A percentile compares a stretch with the other conserved stretches of the same genome.
phyloP scores from a whole-genome alignment of 1,140 invertebrate genomes.

The Drosophila saltans region DNA sequence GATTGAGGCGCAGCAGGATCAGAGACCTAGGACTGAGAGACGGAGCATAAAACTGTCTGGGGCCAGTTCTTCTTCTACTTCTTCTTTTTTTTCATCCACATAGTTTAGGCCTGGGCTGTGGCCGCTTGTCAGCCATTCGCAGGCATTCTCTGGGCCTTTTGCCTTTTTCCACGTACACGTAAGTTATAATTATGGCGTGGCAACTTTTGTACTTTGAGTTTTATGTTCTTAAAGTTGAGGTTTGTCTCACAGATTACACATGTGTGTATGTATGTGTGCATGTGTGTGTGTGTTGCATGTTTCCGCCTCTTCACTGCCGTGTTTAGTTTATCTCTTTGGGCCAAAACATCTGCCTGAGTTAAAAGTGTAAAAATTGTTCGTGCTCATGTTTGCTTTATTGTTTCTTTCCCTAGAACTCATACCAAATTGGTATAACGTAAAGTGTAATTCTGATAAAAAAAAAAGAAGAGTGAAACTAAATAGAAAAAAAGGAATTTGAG shows the following conservation, averaged over 20 bases:
- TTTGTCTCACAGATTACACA: constrained; percentile 24
- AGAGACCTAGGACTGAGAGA: neutral
- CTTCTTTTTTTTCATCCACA: neutral
- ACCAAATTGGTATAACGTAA: constrained; percentile 7
- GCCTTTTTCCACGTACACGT: constrained; percentile 48
- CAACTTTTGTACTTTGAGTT: constrained; percentile 52
- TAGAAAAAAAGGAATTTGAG: neutral
- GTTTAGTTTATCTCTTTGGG: constrained; percentile 22
- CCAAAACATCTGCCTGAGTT: constrained; percentile 4
- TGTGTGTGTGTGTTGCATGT: constrained; percentile 24
- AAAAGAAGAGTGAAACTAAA: neutral
- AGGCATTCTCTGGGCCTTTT: constrained; percentile 22
- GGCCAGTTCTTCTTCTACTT: neutral
- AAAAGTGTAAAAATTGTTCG: constrained; percentile 15
- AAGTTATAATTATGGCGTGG: constrained; percentile 55
- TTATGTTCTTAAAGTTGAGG: constrained; percentile 57
- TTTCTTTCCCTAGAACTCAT: constrained; percentile 18
- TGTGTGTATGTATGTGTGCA: neutral
- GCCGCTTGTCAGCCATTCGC: constrained; percentile 21
- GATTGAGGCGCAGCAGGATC: constrained; percentile 19
- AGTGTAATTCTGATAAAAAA: constrained; percentile 2
- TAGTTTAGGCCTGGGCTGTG: constrained; percentile 10
- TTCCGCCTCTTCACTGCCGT: constrained; percentile 26
- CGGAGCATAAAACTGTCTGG: neutral
- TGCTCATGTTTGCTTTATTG: constrained; percentile 22